A percentile compares a stretch with the other conserved stretches of the same genome.
These are phyloP conservation scores for Psittacus erithacus DNA, from an alignment of 2,113 vertebrate species.

Conservation along the genomic window DNA sequence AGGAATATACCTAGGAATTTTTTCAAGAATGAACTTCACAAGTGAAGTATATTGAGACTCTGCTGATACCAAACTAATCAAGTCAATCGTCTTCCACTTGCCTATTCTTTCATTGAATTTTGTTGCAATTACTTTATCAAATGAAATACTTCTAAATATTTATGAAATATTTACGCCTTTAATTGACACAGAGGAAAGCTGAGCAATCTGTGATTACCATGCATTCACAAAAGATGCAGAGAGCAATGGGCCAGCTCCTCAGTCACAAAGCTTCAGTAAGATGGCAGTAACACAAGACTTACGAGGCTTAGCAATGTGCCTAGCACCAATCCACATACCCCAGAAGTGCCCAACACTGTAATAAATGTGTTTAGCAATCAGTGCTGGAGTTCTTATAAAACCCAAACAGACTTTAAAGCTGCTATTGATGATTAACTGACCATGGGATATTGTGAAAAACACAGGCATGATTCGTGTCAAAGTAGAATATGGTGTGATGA, in stretches of 20 bases:
- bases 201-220: neutral
- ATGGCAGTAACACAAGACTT: neutral
- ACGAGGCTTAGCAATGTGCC: neutral
- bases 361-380: neutral
- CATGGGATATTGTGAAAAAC: neutral
- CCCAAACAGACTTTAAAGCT: neutral
- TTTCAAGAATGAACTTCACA: neutral
- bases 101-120: neutral
- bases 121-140: neutral
- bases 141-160: neutral
- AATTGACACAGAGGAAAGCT: neutral
- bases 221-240: neutral
- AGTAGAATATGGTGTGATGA: no score
- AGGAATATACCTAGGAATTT: neutral
- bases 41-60: neutral
- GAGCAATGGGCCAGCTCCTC: neutral
- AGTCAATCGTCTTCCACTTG: neutral
- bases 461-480: no score
- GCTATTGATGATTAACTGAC: neutral
- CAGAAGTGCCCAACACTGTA: neutral
- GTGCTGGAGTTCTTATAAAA: neutral
- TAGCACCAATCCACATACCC: neutral
- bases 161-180: neutral
- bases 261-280: neutral
- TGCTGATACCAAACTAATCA: neutral